Conservation (phyloP, 2,888 invertebrate species). For the Ornithoptera priamus region DNA sequence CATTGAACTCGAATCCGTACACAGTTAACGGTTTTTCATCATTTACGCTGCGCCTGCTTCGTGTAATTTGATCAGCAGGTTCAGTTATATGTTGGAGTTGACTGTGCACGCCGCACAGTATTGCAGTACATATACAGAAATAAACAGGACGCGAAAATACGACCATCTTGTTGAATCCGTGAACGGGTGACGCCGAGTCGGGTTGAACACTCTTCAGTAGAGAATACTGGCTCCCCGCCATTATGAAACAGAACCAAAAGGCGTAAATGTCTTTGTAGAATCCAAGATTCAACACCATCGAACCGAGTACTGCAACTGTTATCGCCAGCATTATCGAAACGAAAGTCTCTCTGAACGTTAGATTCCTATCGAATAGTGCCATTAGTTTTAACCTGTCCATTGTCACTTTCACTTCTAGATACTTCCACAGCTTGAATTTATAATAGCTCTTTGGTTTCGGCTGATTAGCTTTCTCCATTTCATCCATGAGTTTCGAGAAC, state of each 20-base stretch:
- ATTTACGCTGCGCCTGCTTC: conserved; percentile 56
- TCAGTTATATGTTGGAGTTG: conserved; percentile 54
- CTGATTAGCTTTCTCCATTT: conserved; percentile 76
- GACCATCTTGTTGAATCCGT: conserved; percentile 97
- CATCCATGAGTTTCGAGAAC: conserved; percentile 78
- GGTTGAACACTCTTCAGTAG: conserved; percentile 98
- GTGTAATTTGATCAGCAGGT: conserved; percentile 44
- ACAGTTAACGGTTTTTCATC: conserved; percentile 59
- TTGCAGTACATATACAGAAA: conserved; percentile 88
- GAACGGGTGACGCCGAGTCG: conserved; percentile 98
- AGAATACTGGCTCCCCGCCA: conserved; percentile 98
- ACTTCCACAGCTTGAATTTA: conserved; percentile 85
- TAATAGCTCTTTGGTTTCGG: conserved; percentile 84
- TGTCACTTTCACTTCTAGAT: conserved; percentile 86
- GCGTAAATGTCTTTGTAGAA: conserved; percentile 96
- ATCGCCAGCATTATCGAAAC: conserved; percentile 91
- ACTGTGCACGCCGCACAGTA: conserved; percentile 72
- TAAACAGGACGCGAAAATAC: conserved; percentile 96
- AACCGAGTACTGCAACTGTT: conserved; percentile 91
- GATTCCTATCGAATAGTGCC: conserved; percentile 95
- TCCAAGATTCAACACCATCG: conserved; percentile 88
- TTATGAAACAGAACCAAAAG: conserved; percentile 97
- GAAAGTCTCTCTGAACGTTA: conserved; percentile 89
- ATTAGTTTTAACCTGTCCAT: conserved; percentile 95
- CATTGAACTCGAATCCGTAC: conserved; percentile 71